A percentile compares a stretch with the other conserved stretches of the same genome.
These are phyloP conservation scores for Plumapathes pennacea DNA, from an alignment of 92 coral and sea anemone species.

Conservation along the genomic window DNA sequence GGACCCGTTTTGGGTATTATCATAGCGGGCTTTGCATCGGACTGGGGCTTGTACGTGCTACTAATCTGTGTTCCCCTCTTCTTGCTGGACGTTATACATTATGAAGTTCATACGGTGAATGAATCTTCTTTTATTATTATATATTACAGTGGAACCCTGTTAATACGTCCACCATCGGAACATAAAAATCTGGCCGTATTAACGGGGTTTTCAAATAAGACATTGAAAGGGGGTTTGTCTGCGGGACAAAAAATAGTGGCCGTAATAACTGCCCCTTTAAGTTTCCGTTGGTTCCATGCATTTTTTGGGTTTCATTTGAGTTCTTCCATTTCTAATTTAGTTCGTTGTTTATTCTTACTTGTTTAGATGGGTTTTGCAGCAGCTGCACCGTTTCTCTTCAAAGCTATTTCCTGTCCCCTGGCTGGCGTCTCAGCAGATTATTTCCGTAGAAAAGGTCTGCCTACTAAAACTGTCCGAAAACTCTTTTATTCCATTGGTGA, in stretches of 20 bases:
- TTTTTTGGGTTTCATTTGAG: too few relatives aligned
- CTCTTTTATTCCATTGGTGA: conserved; percentile 61
- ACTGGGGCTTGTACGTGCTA: conserved; percentile 84
- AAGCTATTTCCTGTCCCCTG: conserved; percentile 63
- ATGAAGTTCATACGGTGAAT: conserved; percentile 40
- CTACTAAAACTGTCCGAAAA: conserved; percentile 54
- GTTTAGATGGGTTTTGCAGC: conserved; percentile 84
- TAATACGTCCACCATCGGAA: too few relatives aligned
- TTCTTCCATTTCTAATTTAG: too few relatives aligned
- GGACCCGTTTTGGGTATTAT: conserved; percentile 69
- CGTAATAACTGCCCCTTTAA: too few relatives aligned
- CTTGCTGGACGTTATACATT: conserved; percentile 69
- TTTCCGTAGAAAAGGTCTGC: conserved; percentile 44
- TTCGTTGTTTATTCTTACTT: too few relatives aligned
- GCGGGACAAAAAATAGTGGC: too few relatives aligned
- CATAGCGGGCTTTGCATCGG: conserved; percentile 73
- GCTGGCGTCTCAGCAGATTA: conserved; percentile 68
- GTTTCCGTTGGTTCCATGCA: too few relatives aligned
- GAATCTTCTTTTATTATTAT: too few relatives aligned
- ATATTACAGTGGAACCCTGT: too few relatives aligned
- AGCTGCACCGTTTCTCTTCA: conserved; percentile 78
- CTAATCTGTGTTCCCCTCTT: conserved; percentile 76
- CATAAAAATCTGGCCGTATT: too few relatives aligned
- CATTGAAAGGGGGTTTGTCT: too few relatives aligned
- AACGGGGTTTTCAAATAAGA: too few relatives aligned